Conservation (phyloP, 2,797 vertebrate species). For the Semaprochilodus insignis region DNA sequence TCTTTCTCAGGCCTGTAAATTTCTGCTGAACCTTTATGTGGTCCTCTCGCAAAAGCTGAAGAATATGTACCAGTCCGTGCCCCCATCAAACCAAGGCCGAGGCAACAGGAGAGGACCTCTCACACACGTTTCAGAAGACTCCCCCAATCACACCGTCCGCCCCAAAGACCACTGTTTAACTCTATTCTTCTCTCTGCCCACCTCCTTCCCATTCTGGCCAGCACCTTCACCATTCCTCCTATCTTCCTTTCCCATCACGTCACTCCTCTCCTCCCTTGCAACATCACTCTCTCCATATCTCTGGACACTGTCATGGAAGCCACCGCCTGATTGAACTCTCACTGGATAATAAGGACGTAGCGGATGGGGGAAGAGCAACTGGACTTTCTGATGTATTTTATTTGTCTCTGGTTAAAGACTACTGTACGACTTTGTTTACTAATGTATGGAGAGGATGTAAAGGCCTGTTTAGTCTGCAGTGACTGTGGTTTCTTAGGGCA, state of each 20-base stretch:
- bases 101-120: constrained; percentile 64
- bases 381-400: constrained; percentile 75
- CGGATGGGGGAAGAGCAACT: constrained; percentile 63
- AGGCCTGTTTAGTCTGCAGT: constrained; percentile 77
- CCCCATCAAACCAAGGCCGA: constrained; percentile 71
- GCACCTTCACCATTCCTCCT: neutral
- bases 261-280: neutral
- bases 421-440: constrained; percentile 79
- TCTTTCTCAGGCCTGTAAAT: constrained; percentile 78
- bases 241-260: neutral
- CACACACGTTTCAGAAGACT: constrained; percentile 39
- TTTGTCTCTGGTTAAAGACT: constrained; percentile 71
- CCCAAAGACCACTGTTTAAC: constrained; percentile 53
- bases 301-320: constrained; percentile 46
- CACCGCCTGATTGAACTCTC: constrained; percentile 55
- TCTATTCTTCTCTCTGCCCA: constrained; percentile 25
- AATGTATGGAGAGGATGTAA: constrained; percentile 68
- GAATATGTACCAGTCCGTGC: constrained; percentile 72
- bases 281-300: constrained; percentile 19
- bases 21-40: constrained; percentile 71
- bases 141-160: constrained; percentile 26
- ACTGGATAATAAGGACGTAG: constrained; percentile 62
- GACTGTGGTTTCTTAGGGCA: constrained; percentile 80
- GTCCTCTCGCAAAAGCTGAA: constrained; percentile 75
- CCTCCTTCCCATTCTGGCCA: constrained; percentile 24